Conservation (phyloP, 2,888 invertebrate genomes). For the Julus scanicus region DNA sequence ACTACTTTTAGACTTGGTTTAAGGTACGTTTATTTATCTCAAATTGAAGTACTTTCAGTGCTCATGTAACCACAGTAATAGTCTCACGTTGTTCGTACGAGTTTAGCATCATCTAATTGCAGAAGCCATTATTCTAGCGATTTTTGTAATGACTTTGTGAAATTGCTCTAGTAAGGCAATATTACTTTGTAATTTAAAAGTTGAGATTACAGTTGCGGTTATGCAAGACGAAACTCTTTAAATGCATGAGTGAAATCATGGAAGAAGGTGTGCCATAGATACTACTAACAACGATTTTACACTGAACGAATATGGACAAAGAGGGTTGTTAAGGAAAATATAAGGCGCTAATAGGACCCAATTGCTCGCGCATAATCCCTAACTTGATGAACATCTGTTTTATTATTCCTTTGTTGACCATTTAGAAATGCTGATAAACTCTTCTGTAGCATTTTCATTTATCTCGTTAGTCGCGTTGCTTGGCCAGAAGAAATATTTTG, state of each 20-base stretch:
- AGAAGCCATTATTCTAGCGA: not conserved
- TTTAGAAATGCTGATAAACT: not conserved
- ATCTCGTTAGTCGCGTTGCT: not conserved
- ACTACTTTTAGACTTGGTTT: no score
- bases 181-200: no score
- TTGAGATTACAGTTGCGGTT: not conserved
- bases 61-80: no score
- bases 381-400: not conserved
- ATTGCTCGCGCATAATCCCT: not conserved
- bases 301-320: not conserved
- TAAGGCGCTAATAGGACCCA: not conserved
- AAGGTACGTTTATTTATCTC: no score
- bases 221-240: not conserved
- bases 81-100: not conserved
- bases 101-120: not conserved
- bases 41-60: no score
- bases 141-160: not conserved
- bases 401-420: not conserved
- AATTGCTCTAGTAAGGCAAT: no score
- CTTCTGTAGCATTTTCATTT: not conserved
- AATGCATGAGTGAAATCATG: not conserved
- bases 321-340: not conserved
- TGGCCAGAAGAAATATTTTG: not conserved
- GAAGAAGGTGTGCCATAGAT: not conserved
- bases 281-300: not conserved